Evolutionary conservation across 1,140 invertebrate species (phyloP), one percentile per base, ranked within the genome.

Genomic region (Drosophila bocki): DNA sequence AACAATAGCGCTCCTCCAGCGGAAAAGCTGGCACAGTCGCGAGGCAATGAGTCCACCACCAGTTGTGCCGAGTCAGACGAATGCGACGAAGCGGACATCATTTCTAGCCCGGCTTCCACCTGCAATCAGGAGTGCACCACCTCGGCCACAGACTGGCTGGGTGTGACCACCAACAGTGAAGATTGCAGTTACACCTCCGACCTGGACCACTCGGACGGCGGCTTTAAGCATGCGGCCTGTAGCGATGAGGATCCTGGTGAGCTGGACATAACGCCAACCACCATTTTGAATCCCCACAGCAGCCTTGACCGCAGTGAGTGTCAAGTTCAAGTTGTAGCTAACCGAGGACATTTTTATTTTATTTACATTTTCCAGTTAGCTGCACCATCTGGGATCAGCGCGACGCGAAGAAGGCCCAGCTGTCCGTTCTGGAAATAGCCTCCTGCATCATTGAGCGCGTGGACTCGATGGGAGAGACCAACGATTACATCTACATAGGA

Each of bases 361-460:
- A 41, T 9, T 22, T 9, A 48, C 13, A 12, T 33, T 32, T 75
- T 91, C 6, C 48, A 98, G 97, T 98, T 59, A 98, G 97, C 75
- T 99, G 98, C 91, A 98, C 97, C 41, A 97, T 99, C 93, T 99
- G 98, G 98, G 97, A 98, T 91, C 95, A 95, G 48, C 94, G 96
- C 17, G 97, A 98, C 78, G 96, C 97, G 29, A 97, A 98, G 87
- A 98, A 99, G 93, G 97, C 97, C 0, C 97, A 99, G 91, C 94
- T 99, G 57, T 98, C 97, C 1, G 97, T 98, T 2, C 93, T 99
- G 44, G 98, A 99, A 92, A 98, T 99, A 75, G 98, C 97, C 90
- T 98, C 97, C 81, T 96, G 96, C 26, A 98, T 99, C 78, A 98
- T 99, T 68, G 95, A 95, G 87, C 96, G 96, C 90, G 98, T 98